Percentiles rank a stretch among this genome's conserved stretches.
Evolutionary conservation across 2,113 vertebrate genomes (phyloP).

Genomic region (Neogobius melanostomus): DNA sequence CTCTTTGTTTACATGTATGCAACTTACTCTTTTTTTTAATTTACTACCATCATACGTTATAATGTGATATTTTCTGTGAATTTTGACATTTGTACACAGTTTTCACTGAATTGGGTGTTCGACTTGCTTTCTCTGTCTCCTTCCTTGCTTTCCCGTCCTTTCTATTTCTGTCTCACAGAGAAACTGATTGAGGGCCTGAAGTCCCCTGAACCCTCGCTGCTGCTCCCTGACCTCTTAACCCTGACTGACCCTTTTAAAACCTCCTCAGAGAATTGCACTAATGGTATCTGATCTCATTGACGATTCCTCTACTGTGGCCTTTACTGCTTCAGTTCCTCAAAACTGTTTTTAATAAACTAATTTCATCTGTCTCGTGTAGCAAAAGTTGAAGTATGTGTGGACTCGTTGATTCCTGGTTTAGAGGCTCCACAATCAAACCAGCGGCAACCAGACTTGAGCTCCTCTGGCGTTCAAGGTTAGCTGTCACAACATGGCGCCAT

Average conservation of each 20-base stretch:
- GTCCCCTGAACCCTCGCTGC: constrained; percentile 87
- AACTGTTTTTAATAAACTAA: constrained; percentile 20
- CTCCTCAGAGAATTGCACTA: constrained; percentile 71
- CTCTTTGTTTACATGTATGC: background rate
- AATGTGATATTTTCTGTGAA: background rate
- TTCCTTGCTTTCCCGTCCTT: constrained; percentile 5
- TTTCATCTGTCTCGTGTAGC: constrained; percentile 49
- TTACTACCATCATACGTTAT: background rate
- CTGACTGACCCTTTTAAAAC: constrained; percentile 85
- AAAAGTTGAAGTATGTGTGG: constrained; percentile 79
- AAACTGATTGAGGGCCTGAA: constrained; percentile 93
- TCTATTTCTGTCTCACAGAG: constrained; percentile 74
- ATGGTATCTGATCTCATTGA: constrained; percentile 55
- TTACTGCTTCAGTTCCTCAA: constrained; percentile 24
- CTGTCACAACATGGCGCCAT: background rate
- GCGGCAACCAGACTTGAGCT: constrained; percentile 81
- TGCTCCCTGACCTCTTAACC: constrained; percentile 88
- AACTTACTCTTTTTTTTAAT: background rate
- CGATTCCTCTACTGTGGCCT: background rate
- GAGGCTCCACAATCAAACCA: constrained; percentile 82
- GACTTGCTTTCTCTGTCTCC: constrained; percentile 13
- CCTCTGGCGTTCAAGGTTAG: constrained; percentile 88
- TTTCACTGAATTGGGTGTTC: constrained; percentile 6
- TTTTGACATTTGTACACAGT: background rate
- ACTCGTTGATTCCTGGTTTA: constrained; percentile 91